phyloP scores from a whole-genome alignment of 2,113 vertebrate species.

The Epinephelus moara region DNA sequence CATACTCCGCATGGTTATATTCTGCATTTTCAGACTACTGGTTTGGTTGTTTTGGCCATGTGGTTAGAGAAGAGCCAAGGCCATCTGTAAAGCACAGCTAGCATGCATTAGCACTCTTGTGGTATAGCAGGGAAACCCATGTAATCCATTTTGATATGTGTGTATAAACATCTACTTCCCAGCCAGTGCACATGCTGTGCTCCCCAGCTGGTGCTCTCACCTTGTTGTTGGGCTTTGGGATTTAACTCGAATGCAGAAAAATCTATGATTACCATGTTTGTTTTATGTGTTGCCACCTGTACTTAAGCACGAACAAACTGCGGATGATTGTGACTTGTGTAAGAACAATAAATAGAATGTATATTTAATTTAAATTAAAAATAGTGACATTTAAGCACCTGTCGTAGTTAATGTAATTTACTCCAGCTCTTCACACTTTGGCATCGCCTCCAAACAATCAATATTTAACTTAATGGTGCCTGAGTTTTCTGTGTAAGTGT shows the following conservation, averaged over 20 bases:
- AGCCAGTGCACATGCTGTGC: neutral
- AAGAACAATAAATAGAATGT: too few species aligned
- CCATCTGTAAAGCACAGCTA: neutral
- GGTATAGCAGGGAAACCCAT: neutral
- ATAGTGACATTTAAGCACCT: neutral
- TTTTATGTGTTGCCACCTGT: neutral
- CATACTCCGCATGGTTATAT: neutral
- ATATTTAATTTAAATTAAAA: neutral
- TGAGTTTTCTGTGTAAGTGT: constrained; percentile 1
- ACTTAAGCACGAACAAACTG: neutral
- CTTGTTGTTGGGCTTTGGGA: neutral
- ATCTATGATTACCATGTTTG: neutral
- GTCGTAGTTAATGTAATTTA: neutral
- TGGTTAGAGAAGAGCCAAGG: neutral
- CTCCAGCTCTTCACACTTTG: neutral
- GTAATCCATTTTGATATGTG: neutral
- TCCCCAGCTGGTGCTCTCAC: neutral
- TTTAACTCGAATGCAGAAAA: neutral
- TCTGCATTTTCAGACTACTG: neutral
- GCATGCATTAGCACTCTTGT: neutral
- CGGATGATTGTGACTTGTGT: neutral
- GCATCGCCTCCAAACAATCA: constrained; percentile 9
- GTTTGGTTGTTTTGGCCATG: neutral
- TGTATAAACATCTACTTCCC: neutral
- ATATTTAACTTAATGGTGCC: constrained; percentile 5